Conservation (phyloP, 2,888 invertebrate species). For the Chrysodeixis includens region DNA sequence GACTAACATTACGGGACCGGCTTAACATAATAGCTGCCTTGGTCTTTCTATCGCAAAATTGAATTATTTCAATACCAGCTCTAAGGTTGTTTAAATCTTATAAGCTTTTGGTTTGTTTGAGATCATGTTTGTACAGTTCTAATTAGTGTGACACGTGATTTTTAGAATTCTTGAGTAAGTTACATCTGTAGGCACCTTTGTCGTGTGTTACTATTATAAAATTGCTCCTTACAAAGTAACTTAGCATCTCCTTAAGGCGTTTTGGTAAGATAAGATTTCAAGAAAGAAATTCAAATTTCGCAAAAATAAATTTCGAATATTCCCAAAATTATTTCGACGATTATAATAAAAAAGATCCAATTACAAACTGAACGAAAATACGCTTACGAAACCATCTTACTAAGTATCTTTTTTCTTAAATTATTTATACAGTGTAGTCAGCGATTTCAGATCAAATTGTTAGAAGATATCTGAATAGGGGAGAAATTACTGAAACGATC, state of each 20-base stretch:
- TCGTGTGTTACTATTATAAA: no score
- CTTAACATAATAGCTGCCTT: constrained; percentile 59
- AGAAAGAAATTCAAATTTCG: not conserved
- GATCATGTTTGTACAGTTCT: not conserved
- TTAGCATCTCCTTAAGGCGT: not conserved
- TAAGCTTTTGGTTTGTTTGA: constrained; percentile 1
- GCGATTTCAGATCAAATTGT: constrained; percentile 46
- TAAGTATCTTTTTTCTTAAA: constrained; percentile 42
- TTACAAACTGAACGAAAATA: constrained; percentile 24
- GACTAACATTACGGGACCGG: constrained; percentile 60
- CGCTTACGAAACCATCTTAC: constrained; percentile 25
- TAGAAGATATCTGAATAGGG: constrained; percentile 50
- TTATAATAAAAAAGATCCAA: constrained; percentile 20
- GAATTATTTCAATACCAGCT: constrained; percentile 59
- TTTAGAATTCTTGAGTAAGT: not conserved
- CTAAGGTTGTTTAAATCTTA: constrained; percentile 35
- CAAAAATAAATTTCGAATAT: not conserved
- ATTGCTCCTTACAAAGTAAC: no score
- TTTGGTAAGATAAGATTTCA: not conserved
- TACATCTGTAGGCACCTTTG: no score
- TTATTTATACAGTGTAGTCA: constrained; percentile 41
- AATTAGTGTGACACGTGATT: not conserved
- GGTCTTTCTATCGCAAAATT: constrained; percentile 55
- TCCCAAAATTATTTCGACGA: not conserved
- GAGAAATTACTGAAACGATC: constrained; percentile 49